Evolutionary conservation across 1,140 invertebrate species (phyloP).

Genomic region (Brachionus manjavacas): DNA sequence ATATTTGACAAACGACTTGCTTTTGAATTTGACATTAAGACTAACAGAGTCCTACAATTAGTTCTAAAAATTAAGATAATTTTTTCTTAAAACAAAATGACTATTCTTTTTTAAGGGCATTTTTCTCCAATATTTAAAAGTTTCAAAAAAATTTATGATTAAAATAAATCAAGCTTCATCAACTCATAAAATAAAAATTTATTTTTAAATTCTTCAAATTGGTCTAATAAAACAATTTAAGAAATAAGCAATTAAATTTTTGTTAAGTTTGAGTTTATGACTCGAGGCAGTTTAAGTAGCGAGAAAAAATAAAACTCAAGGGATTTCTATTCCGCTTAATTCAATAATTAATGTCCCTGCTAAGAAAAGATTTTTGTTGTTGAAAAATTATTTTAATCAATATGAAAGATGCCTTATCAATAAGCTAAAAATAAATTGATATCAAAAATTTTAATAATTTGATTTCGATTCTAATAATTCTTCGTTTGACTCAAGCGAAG

Average conservation of each 20-base stretch:
- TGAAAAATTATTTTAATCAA: neutral
- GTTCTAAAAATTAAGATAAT: neutral
- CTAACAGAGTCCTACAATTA: neutral
- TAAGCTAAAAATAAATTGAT: neutral
- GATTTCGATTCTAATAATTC: too few relatives aligned
- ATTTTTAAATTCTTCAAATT: neutral
- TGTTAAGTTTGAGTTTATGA: neutral
- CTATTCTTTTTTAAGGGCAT: neutral
- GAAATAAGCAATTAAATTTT: neutral
- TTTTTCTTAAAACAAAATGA: neutral
- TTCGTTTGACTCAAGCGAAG: too few relatives aligned
- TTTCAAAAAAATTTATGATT: neutral
- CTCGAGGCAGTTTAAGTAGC: neutral
- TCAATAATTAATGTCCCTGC: neutral
- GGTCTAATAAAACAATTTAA: neutral
- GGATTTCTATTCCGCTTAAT: neutral
- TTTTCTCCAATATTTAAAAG: neutral
- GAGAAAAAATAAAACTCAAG: neutral
- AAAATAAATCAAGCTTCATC: neutral
- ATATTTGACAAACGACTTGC: neutral
- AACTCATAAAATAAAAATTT: neutral
- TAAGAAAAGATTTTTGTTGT: neutral
- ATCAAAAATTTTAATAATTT: neutral
- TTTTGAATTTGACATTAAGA: neutral
- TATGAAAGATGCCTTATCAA: neutral